Conservation (phyloP, 2,888 invertebrate genomes). For the Torymus aiolomorphi region DNA sequence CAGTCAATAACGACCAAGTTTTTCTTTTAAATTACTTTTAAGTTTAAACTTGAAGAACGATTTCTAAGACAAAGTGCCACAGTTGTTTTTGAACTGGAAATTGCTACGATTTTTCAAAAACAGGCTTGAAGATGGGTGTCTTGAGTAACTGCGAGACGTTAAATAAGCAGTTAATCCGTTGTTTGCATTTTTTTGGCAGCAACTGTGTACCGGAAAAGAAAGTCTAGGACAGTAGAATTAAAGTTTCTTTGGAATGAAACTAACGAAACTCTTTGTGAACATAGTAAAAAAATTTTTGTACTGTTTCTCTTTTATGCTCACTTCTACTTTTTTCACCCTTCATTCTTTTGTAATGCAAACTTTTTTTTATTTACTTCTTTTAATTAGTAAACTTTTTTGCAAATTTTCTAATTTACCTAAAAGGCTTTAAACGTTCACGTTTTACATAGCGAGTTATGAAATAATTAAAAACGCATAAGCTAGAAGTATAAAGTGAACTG, state of each 20-base stretch:
- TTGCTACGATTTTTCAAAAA: too few species aligned
- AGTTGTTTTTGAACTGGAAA: too few species aligned
- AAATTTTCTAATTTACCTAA: conserved; percentile 1
- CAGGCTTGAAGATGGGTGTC: too few species aligned
- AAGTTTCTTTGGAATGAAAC: conserved; percentile 12
- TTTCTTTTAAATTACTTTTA: too few species aligned
- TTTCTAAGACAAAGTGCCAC: too few species aligned
- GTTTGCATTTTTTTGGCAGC: conserved; percentile 1
- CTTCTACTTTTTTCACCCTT: neutral
- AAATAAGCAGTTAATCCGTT: neutral
- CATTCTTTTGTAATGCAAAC: neutral
- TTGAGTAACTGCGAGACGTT: neutral
- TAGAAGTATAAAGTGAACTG: too few species aligned
- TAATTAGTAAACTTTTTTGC: conserved; percentile 18
- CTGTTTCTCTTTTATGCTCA: conserved; percentile 7
- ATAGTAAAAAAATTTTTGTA: neutral
- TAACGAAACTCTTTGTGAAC: conserved; percentile 12
- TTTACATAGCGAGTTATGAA: too few species aligned
- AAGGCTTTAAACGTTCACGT: too few species aligned
- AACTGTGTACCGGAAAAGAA: neutral
- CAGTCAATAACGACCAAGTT: too few species aligned
- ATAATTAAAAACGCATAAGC: too few species aligned
- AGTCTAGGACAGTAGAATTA: conserved; percentile 6
- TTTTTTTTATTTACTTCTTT: neutral
- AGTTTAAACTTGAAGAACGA: too few species aligned